Evolutionary conservation across 2,113 vertebrate genomes (phyloP).

Genomic region (Diadophis punctatus): DNA sequence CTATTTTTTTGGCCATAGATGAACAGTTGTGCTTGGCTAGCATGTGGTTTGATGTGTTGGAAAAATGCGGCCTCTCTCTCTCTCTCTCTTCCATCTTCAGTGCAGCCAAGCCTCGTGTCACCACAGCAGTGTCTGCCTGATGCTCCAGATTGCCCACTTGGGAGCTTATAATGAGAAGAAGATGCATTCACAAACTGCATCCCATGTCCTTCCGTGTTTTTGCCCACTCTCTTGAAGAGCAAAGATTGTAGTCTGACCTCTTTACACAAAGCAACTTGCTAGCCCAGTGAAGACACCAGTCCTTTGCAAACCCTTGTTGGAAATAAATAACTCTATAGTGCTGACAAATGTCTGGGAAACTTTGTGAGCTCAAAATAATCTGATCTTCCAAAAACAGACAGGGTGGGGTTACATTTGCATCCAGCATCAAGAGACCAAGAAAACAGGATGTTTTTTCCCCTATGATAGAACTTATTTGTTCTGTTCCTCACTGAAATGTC

Average conservation of each 20-base stretch:
- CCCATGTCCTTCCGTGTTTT: not conserved
- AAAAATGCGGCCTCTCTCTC: not conserved
- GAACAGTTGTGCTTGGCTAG: not conserved
- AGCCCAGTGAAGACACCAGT: not conserved
- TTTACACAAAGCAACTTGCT: not conserved
- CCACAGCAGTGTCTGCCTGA: not conserved
- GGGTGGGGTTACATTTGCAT: constrained; percentile 33
- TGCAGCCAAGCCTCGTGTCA: not conserved
- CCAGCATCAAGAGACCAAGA: constrained; percentile 10
- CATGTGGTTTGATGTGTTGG: not conserved
- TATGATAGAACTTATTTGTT: constrained; percentile 42
- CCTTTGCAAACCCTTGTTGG: constrained; percentile 9
- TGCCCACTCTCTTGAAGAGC: not conserved
- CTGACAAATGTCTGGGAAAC: not conserved
- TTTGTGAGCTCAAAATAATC: constrained; percentile 7
- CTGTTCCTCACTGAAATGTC: constrained; percentile 20
- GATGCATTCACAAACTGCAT: not conserved
- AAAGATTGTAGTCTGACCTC: not conserved
- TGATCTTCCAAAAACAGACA: constrained; percentile 43
- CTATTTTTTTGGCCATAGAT: not conserved
- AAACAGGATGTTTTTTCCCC: constrained; percentile 58
- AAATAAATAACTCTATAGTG: constrained; percentile 17
- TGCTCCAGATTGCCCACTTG: not conserved
- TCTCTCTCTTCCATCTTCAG: not conserved
- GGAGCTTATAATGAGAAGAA: not conserved